Evolutionary conservation across 2,797 vertebrate genomes (phyloP).

Genomic region (Chelmon rostratus): DNA sequence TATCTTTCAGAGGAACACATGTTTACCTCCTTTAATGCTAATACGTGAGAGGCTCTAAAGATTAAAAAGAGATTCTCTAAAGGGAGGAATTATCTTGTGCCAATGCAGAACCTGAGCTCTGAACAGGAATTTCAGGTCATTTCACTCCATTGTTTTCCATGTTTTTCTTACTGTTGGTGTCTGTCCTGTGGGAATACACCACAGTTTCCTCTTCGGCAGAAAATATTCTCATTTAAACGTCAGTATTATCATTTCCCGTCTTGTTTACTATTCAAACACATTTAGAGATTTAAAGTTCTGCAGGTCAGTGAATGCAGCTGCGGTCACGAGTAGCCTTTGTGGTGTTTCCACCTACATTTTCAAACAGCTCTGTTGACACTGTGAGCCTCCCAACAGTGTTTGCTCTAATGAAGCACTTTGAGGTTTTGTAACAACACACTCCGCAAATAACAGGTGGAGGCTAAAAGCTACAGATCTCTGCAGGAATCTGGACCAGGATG

Average conservation of each 20-base stretch:
- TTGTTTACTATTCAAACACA: not conserved
- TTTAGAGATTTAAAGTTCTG: not conserved
- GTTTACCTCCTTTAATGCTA: not conserved
- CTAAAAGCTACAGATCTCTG: slow-evolving; percentile 26
- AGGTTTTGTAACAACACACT: slow-evolving; percentile 23
- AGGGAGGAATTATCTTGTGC: not conserved
- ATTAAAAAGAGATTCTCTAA: not conserved
- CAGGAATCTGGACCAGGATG: slow-evolving; percentile 33
- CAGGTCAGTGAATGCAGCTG: not conserved
- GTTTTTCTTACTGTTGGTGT: not conserved
- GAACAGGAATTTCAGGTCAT: slow-evolving; percentile 22
- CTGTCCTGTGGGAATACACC: not conserved
- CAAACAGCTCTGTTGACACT: not conserved
- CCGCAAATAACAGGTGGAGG: slow-evolving; percentile 42
- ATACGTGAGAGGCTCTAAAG: no score
- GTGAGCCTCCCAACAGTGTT: not conserved
- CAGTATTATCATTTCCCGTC: not conserved
- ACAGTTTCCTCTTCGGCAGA: not conserved
- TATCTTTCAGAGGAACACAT: not conserved
- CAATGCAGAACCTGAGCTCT: not conserved
- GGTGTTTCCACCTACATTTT: not conserved
- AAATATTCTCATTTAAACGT: not conserved
- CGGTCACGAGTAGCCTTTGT: not conserved
- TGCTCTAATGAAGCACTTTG: slow-evolving; percentile 22
- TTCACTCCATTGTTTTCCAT: slow-evolving; percentile 13